These are phyloP conservation scores for Macropis europaea DNA, from an alignment of 2,888 invertebrate species.

Conservation along the genomic window DNA sequence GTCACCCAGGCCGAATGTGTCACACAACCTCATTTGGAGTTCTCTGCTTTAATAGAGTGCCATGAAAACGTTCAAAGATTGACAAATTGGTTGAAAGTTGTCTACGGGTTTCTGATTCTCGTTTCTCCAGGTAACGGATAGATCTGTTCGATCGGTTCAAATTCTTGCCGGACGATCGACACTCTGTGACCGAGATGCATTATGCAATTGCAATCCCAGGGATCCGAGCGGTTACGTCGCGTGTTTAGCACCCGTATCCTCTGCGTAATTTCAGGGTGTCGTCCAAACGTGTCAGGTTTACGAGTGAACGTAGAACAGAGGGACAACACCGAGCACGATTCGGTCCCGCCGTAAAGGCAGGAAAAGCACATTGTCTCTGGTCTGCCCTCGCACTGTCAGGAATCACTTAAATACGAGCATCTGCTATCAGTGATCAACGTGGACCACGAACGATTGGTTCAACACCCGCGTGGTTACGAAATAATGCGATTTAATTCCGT, in stretches of 20 bases:
- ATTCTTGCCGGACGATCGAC: slow-evolving; percentile 45
- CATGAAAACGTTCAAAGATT: too few relatives aligned
- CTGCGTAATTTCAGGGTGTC: slow-evolving; percentile 51
- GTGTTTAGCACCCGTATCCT: slow-evolving; percentile 36
- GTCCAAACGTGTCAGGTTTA: slow-evolving; percentile 53
- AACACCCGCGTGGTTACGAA: too few relatives aligned
- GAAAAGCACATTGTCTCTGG: slow-evolving; percentile 31
- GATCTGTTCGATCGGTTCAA: slow-evolving; percentile 3
- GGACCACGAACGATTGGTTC: background rate
- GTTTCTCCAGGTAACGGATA: slow-evolving; percentile 6
- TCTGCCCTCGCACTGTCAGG: slow-evolving; percentile 18
- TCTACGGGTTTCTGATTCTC: background rate
- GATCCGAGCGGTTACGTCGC: slow-evolving; percentile 46
- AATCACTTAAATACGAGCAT: slow-evolving; percentile 3
- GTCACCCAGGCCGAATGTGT: too few relatives aligned
- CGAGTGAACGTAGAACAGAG: slow-evolving; percentile 46
- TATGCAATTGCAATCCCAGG: slow-evolving; percentile 55
- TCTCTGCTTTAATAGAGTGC: too few relatives aligned
- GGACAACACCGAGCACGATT: slow-evolving; percentile 62
- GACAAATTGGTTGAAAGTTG: too few relatives aligned
- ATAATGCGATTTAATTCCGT: too few relatives aligned
- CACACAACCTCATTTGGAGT: too few relatives aligned
- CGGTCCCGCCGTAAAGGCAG: slow-evolving; percentile 61
- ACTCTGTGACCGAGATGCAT: slow-evolving; percentile 42
- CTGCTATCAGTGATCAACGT: background rate